Conservation (phyloP, 2,113 vertebrate species). For the Spea multiplicata region DNA sequence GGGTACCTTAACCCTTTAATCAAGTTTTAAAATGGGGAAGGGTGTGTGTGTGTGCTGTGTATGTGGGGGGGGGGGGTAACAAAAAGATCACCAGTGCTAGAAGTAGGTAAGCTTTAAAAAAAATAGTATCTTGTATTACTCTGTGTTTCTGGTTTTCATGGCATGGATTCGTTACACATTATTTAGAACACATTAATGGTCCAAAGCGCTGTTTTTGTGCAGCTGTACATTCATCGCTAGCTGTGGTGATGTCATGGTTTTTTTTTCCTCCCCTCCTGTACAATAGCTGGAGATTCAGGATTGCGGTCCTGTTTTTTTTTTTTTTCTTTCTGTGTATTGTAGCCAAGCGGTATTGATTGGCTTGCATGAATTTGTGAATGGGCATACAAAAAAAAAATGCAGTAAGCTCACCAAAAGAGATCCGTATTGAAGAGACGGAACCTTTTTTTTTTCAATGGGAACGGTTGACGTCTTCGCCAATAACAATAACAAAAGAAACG, state of each 20-base stretch:
- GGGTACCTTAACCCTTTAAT: too few species aligned
- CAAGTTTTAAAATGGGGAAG: too few species aligned
- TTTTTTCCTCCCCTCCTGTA: slow-evolving; percentile 6
- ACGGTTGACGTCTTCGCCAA: not conserved
- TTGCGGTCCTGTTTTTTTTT: not conserved
- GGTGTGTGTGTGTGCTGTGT: too few species aligned
- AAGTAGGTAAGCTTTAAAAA: not conserved
- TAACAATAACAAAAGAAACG: too few species aligned
- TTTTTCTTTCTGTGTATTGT: slow-evolving; percentile 18
- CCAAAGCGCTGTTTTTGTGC: slow-evolving; percentile 27
- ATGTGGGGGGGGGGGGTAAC: too few species aligned
- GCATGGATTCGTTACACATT: not conserved
- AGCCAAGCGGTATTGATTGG: slow-evolving; percentile 33
- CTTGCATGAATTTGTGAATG: slow-evolving; percentile 41
- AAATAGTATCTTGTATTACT: not conserved
- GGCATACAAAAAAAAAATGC: slow-evolving; percentile 7
- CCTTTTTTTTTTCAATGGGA: slow-evolving; percentile 19
- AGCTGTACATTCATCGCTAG: slow-evolving; percentile 12
- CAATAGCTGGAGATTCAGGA: not conserved
- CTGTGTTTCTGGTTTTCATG: not conserved
- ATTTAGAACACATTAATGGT: slow-evolving; percentile 15
- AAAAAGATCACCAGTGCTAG: not conserved
- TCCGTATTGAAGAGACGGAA: slow-evolving; percentile 3
- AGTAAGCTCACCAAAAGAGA: not conserved
- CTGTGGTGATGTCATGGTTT: slow-evolving; percentile 22